Percentiles rank a stretch among this genome's conserved stretches.
Conservation (phyloP, 2,113 vertebrate species). For the Cepphus grylle region DNA sequence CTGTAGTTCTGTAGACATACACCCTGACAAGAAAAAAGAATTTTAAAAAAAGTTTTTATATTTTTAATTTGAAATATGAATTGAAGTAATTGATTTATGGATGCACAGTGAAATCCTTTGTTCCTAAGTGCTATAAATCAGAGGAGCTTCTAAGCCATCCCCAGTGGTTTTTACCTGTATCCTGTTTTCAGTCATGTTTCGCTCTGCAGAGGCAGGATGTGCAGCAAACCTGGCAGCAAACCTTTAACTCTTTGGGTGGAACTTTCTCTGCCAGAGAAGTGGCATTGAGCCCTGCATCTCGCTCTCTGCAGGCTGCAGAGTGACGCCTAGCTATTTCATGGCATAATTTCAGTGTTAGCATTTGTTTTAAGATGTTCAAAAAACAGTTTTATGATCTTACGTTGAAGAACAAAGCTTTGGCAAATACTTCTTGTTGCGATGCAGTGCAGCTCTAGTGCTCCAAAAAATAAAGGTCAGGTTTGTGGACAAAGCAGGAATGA, state of each 20-base stretch:
- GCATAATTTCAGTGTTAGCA: neutral
- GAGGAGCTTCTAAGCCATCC: neutral
- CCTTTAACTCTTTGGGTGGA: slow-evolving; percentile 4
- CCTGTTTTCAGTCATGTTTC: slow-evolving; percentile 54
- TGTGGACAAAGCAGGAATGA: neutral
- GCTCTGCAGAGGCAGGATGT: slow-evolving; percentile 55
- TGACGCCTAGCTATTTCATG: neutral
- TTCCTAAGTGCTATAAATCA: neutral
- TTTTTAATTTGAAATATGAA: neutral
- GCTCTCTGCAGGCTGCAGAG: neutral
- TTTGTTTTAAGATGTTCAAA: neutral
- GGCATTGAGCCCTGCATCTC: neutral
- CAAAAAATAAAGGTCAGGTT: neutral
- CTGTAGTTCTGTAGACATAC: neutral
- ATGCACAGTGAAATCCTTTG: neutral
- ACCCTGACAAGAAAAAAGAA: neutral
- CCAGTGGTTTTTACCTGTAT: slow-evolving; percentile 9
- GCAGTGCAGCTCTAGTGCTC: neutral
- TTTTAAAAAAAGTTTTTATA: neutral
- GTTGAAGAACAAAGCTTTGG: neutral
- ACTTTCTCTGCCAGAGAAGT: neutral
- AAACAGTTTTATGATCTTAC: neutral
- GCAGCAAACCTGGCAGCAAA: slow-evolving; percentile 25
- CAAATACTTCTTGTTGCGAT: neutral
- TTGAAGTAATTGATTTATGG: neutral